These are phyloP conservation scores for Lateolabrax maculatus DNA, from an alignment of 2,797 vertebrate genomes.

Conservation along the genomic window DNA sequence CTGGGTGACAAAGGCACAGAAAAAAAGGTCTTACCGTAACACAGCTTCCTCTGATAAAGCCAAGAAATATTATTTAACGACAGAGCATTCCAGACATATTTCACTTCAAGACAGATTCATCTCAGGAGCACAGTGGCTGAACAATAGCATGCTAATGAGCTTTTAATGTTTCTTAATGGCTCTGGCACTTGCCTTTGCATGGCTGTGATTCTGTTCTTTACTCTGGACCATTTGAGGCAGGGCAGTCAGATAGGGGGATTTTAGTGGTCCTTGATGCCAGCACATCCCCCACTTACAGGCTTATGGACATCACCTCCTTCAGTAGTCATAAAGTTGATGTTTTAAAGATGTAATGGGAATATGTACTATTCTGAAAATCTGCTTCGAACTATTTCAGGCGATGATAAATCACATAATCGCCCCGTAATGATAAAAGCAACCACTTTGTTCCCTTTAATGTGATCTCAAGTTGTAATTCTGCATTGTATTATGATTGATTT, in stretches of 20 bases:
- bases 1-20: conserved; percentile 42
- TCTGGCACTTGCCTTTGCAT: conserved; percentile 44
- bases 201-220: conserved; percentile 56
- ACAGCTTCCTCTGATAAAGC: conserved; percentile 43
- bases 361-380: conserved; percentile 30
- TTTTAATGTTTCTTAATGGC: conserved; percentile 80
- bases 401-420: conserved; percentile 50
- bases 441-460: conserved; percentile 50
- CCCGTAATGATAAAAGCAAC: conserved; percentile 58
- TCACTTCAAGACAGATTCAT: conserved; percentile 58
- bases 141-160: conserved; percentile 73
- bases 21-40: conserved; percentile 32
- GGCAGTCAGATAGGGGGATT: conserved; percentile 40
- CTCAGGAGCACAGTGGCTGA: conserved; percentile 52
- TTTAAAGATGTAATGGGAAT: conserved; percentile 37
- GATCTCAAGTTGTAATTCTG: conserved; percentile 59
- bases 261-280: conserved; percentile 58
- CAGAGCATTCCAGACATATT: conserved; percentile 50
- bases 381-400: conserved; percentile 26
- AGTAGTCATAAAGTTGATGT: conserved; percentile 21
- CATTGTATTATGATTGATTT: conserved; percentile 68
- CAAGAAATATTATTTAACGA: conserved; percentile 58
- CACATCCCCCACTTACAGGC: conserved; percentile 40
- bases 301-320: conserved; percentile 29
- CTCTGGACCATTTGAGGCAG: conserved; percentile 62